Base-by-base conservation (phyloP, 2,113 vertebrate species). In the Zosterops hypoxanthus region DNA sequence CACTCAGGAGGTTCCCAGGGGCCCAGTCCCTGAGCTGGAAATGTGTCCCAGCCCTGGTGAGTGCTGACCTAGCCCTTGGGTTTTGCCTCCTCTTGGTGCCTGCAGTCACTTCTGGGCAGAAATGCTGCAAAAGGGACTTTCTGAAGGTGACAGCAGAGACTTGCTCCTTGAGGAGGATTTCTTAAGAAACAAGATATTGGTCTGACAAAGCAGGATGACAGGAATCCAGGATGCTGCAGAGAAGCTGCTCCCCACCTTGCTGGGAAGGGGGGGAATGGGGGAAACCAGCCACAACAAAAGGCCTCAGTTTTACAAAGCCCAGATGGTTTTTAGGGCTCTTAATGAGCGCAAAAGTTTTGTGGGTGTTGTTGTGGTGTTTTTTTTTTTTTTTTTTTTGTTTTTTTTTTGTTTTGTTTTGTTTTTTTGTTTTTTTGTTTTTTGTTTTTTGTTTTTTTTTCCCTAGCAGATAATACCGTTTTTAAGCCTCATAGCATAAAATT, bases 391-490 rank as follows among this genome's bases (percentile, higher is more conserved):
- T n/a, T n/a, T n/a, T n/a, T 36, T 36, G 9, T 36, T 36, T 36
- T 36, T 9, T 36, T 36, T 36, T 36, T 36, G 9, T 36, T 36
- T 36, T 9, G 9, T 36, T 36, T 36, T 36, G 4, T 36, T 36
- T 36, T 36, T 36, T 36, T 36, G 9, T 36, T 36, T 36, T 36
- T 36, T 36, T 36, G 9, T 36, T 36, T 9, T 36, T 36, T 36
- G 9, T 36, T 36, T 36, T 36, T 36, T 36, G 34, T 46, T 34
- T 36, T 61, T 23, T 61, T 64, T 50, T 22, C 0, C 21, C 73
- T 71, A 86, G 73, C 52, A 94, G 89, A 85, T 85, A 91, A 90
- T 93, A 57, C 44, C 4, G 50, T 82, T 95, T 88, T 77, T 55
- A 86, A 88, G 47, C 71, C 68, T 88, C 59, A 25, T 2, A 82